Conservation (phyloP, 1,140 invertebrate species). For the Drosophila melanogaster region Release_6_plus_ISO1_MT NT_033779.5:17390001-17390500, state of each 20-base stretch:
- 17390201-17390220: constrained; percentile 4
- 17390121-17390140: neutral
- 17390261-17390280: constrained; percentile 24
- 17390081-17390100: neutral
- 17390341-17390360: constrained; percentile 30
- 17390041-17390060: constrained; percentile 4
- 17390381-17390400: constrained; percentile 65
- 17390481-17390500: constrained; percentile 71
- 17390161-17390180: neutral
- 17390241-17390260: constrained; percentile 43
- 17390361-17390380: constrained; percentile 38
- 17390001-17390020: constrained; percentile 2
- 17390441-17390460: constrained; percentile 68
- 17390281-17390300: constrained; percentile 21
- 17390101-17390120: neutral
- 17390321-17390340: constrained; percentile 37
- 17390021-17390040: constrained; percentile 21
- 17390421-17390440: constrained; percentile 72
- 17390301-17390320: constrained; percentile 8
- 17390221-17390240: neutral
- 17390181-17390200: constrained; percentile 7
- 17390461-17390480: constrained; percentile 53
- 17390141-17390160: constrained; percentile 12
- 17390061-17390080: constrained; percentile 1
- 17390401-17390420: constrained; percentile 50